phyloP scores from a whole-genome alignment of 35 echinoderm and acorn worm species.

The Holothuria glaberrima region DNA sequence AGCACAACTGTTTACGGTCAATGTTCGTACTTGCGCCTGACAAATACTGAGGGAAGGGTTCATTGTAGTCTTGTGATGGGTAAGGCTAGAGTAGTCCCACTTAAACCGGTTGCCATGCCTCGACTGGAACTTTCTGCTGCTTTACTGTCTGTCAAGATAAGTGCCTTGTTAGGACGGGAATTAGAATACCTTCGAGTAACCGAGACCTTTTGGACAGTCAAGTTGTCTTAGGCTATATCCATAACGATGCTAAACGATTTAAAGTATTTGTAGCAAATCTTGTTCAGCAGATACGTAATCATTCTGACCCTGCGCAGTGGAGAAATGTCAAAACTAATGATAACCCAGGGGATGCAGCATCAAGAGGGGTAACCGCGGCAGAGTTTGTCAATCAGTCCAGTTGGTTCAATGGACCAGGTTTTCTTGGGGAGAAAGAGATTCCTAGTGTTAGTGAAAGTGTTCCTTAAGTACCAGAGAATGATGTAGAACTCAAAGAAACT shows the following conservation, averaged over 20 bases:
- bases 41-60: too few relatives aligned
- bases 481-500: too few relatives aligned
- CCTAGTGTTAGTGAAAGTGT: too few relatives aligned
- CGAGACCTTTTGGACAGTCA: background rate
- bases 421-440: too few relatives aligned
- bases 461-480: too few relatives aligned
- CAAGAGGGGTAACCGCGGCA: background rate
- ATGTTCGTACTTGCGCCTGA: too few relatives aligned
- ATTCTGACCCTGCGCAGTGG: conserved; percentile 71
- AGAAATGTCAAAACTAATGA: conserved; percentile 62
- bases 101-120: background rate
- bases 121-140: conserved; percentile 12
- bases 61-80: conserved; percentile 3
- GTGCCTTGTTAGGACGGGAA: background rate
- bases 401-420: too few relatives aligned
- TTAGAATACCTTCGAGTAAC: background rate
- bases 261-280: conserved; percentile 41
- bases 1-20: conserved; percentile 24
- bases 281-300: conserved; percentile 6
- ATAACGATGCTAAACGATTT: conserved; percentile 50
- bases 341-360: too few relatives aligned
- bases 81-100: conserved; percentile 2
- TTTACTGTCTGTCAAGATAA: too few relatives aligned
- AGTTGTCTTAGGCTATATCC: too few relatives aligned
- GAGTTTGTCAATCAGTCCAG: too few relatives aligned